Conservation (phyloP, 2,888 invertebrate species). For the Leptogaster cylindrica region DNA sequence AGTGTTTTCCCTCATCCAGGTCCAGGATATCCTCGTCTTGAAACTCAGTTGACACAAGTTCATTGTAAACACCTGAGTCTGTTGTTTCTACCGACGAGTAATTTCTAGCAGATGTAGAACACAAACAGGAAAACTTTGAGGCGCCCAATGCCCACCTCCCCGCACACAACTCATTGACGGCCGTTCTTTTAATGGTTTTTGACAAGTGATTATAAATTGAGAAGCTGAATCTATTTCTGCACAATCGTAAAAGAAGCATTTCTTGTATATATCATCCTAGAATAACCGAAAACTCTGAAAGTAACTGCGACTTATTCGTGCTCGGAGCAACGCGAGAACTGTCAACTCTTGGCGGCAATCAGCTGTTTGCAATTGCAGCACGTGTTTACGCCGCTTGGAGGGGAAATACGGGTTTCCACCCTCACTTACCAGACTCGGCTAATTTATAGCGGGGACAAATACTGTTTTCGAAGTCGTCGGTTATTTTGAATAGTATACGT, state of each 20-base stretch:
- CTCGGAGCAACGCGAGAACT: background rate
- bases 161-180: too few species aligned
- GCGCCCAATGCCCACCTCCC: too few species aligned
- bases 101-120: background rate
- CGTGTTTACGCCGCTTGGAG: too few species aligned
- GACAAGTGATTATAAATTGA: too few species aligned
- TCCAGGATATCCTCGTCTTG: conserved; percentile 35
- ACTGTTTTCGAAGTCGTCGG: too few species aligned
- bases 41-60: conserved; percentile 29
- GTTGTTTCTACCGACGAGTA: background rate
- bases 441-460: too few species aligned
- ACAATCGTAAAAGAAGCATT: conserved; percentile 2
- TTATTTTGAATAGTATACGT: too few species aligned
- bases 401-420: too few species aligned
- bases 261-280: background rate
- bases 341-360: background rate
- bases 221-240: background rate
- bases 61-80: background rate
- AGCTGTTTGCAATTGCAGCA: conserved; percentile 5
- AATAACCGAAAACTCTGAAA: background rate
- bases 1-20: conserved; percentile 13
- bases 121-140: too few species aligned
- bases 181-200: too few species aligned
- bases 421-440: background rate
- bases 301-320: background rate